Evolutionary conservation across 2,113 vertebrate species (phyloP).

Genomic region (Talpa occidentalis): DNA sequence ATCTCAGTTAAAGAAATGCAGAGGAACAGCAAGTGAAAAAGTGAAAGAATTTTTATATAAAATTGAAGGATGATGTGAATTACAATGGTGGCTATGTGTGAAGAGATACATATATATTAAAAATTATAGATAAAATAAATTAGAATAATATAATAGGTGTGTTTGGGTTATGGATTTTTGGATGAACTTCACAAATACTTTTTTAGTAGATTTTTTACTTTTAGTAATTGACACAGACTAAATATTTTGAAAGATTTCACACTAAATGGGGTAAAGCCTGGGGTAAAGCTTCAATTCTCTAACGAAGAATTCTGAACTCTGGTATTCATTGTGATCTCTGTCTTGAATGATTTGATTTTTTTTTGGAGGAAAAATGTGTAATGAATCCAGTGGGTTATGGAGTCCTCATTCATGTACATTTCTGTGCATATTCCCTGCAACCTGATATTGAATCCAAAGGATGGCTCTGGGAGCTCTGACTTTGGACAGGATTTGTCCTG

Average conservation of each 20-base stretch:
- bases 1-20: not conserved
- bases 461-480: not conserved
- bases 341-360: not conserved
- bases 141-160: not conserved
- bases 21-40: not conserved
- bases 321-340: not conserved
- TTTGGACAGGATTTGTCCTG: not conserved
- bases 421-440: not conserved
- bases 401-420: not conserved
- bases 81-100: not conserved
- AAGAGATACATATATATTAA: not conserved
- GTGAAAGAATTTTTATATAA: not conserved
- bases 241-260: not conserved
- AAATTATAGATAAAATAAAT: not conserved
- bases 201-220: slow-evolving; percentile 9
- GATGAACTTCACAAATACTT: not conserved
- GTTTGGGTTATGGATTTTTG: not conserved
- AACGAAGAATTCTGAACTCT: not conserved
- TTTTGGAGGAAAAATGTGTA: not conserved
- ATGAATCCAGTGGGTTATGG: not conserved
- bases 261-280: not conserved
- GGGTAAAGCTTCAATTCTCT: not conserved
- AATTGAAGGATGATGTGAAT: not conserved
- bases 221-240: not conserved
- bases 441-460: not conserved